Percentiles rank a stretch among this genome's conserved stretches.
Evolutionary conservation across 2,888 invertebrate genomes (phyloP).

Genomic region (Aphidoletes aphidimyza): DNA sequence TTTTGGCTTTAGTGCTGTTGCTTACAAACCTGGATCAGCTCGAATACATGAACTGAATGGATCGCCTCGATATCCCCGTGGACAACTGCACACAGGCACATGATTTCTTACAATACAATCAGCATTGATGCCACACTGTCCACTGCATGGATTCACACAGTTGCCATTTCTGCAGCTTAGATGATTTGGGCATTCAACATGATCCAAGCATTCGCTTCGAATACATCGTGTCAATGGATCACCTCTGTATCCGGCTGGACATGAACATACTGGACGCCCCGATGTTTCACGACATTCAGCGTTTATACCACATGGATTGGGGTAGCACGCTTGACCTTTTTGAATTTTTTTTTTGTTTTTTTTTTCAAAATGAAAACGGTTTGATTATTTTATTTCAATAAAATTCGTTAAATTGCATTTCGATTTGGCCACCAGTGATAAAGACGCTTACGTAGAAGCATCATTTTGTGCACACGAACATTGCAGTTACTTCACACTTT

Average conservation of each 20-base stretch:
- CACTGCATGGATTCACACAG: constrained; percentile 80
- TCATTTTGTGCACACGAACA: constrained; percentile 18
- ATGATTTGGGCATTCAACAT: constrained; percentile 79
- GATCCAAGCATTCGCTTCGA: constrained; percentile 80
- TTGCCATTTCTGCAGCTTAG: constrained; percentile 79
- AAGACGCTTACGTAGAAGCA: constrained; percentile 3
- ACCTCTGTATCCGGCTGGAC: constrained; percentile 81
- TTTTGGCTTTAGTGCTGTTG: constrained; percentile 39
- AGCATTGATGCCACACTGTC: constrained; percentile 80
- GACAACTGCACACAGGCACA: constrained; percentile 82
- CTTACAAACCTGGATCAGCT: constrained; percentile 77
- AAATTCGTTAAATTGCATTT: background rate
- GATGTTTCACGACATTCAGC: constrained; percentile 73
- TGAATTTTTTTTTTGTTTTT: background rate
- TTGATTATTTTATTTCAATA: constrained; percentile 13
- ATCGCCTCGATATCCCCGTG: constrained; percentile 81
- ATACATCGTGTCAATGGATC: constrained; percentile 80
- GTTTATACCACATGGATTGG: constrained; percentile 75
- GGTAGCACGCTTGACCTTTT: constrained; percentile 67
- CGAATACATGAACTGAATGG: constrained; percentile 78
- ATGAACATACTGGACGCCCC: constrained; percentile 83
- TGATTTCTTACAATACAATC: constrained; percentile 81
- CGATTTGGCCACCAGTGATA: constrained; percentile 15
- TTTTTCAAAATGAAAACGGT: too few species aligned
- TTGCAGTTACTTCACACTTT: background rate